These are phyloP conservation scores for Characodon lateralis DNA, from an alignment of 2,797 vertebrate genomes.

Conservation along the genomic window DNA sequence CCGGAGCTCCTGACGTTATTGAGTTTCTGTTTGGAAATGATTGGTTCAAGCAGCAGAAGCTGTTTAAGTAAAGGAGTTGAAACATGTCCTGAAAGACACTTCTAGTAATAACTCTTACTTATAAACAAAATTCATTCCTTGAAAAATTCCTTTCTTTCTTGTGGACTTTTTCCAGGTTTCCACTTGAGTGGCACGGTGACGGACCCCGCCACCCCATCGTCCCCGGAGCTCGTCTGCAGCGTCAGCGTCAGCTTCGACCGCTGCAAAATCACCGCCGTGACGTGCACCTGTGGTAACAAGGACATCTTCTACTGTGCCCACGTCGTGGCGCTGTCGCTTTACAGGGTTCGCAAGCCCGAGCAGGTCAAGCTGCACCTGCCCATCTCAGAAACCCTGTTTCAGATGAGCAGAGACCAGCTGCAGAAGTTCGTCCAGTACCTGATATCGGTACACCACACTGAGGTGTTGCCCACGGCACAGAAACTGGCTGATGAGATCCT, in stretches of 20 bases:
- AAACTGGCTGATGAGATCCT: conserved; percentile 98
- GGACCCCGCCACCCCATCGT: conserved; percentile 91
- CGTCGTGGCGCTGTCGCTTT: conserved; percentile 96
- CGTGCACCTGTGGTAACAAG: conserved; percentile 98
- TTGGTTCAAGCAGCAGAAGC: not conserved
- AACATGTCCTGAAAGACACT: not conserved
- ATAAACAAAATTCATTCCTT: not conserved
- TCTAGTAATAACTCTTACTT: not conserved
- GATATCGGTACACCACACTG: conserved; percentile 98
- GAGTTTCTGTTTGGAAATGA: conserved; percentile 1
- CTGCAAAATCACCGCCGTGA: conserved; percentile 99
- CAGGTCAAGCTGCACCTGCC: conserved; percentile 98
- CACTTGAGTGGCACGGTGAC: conserved; percentile 98
- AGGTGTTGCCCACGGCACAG: conserved; percentile 97
- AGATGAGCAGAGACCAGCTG: conserved; percentile 99
- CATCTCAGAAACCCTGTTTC: conserved; percentile 98
- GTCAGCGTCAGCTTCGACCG: conserved; percentile 99
- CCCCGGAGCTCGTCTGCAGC: conserved; percentile 94
- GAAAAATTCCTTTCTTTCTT: not conserved
- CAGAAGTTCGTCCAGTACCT: conserved; percentile 99
- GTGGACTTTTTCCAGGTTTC: conserved; percentile 82
- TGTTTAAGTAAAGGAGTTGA: not conserved
- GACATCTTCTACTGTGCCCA: conserved; percentile 99
- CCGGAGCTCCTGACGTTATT: conserved; percentile 9
- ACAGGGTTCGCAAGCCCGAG: conserved; percentile 96